phyloP scores from a whole-genome alignment of 2,888 invertebrate genomes.

The Lissocephala sabroskyi region DNA sequence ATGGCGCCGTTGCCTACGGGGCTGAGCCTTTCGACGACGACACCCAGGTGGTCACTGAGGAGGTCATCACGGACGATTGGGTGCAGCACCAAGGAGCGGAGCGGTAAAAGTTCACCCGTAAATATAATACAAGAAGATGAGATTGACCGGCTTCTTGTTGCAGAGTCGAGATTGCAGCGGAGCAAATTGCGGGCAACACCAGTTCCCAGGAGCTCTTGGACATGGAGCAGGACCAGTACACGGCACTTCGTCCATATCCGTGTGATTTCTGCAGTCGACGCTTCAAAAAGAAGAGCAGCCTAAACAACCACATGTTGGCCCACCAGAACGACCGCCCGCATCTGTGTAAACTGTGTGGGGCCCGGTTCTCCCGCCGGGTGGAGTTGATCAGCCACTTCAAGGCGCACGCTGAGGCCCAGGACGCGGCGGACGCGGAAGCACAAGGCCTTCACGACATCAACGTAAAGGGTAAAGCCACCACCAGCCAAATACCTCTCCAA shows the following conservation, averaged over 20 bases:
- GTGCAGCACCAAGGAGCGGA: constrained; percentile 82
- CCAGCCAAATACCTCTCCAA: constrained; percentile 1
- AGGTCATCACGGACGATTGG: constrained; percentile 88
- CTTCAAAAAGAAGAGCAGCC: constrained; percentile 86
- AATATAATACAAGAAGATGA: background rate
- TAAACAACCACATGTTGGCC: constrained; percentile 90
- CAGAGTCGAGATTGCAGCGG: constrained; percentile 81
- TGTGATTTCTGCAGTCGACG: constrained; percentile 89
- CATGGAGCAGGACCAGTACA: constrained; percentile 85
- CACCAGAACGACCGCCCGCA: constrained; percentile 89
- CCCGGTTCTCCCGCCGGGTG: constrained; percentile 83
- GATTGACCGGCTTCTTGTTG: background rate
- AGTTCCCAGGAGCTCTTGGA: constrained; percentile 74
- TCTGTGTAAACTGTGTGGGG: constrained; percentile 87
- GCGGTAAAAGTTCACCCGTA: constrained; percentile 73
- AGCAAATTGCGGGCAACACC: constrained; percentile 73
- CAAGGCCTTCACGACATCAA: constrained; percentile 9
- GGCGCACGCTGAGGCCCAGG: constrained; percentile 84
- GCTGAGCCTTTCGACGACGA: constrained; percentile 65
- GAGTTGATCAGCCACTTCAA: constrained; percentile 89
- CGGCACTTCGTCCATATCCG: constrained; percentile 81
- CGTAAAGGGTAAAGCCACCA: constrained; percentile 31
- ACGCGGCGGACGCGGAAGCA: constrained; percentile 70
- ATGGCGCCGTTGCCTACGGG: constrained; percentile 41
- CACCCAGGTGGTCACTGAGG: constrained; percentile 83